A percentile compares a stretch with the other conserved stretches of the same genome.
Evolutionary conservation across 2,113 vertebrate genomes (phyloP).

Genomic region (Todiramphus saurophagus): DNA sequence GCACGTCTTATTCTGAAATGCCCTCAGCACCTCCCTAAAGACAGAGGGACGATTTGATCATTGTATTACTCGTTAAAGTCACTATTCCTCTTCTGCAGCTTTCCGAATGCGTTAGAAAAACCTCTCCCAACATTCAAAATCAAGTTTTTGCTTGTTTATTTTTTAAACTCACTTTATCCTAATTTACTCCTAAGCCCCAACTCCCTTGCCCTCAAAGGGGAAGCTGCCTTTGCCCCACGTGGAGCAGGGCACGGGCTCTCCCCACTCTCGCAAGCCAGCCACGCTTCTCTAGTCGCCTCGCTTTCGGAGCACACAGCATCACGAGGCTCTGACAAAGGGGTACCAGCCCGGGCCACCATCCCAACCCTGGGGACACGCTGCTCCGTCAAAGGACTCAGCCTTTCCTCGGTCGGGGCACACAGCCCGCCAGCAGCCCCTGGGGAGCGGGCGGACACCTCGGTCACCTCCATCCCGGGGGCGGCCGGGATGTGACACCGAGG

Average conservation of each 20-base stretch:
- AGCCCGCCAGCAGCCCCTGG: rapidly evolving
- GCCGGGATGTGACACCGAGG: rapidly evolving
- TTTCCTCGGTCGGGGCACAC: rapidly evolving
- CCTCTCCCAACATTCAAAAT: not conserved
- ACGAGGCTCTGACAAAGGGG: rapidly evolving
- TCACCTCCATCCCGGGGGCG: rapidly evolving
- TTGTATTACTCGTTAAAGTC: not conserved
- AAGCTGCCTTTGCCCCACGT: not conserved
- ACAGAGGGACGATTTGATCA: rapidly evolving
- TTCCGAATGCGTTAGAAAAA: not conserved
- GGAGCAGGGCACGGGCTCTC: not conserved
- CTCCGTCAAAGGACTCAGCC: not conserved
- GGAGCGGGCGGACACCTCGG: rapidly evolving
- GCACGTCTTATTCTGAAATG: not conserved
- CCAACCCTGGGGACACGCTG: rapidly evolving
- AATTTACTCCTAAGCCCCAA: not conserved
- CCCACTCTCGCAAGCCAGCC: not conserved
- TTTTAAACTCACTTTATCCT: not conserved
- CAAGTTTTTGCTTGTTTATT: not conserved
- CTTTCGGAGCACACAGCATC: rapidly evolving
- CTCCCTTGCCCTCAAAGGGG: not conserved
- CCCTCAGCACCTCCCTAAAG: not conserved
- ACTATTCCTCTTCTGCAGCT: not conserved
- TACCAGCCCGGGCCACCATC: not conserved
- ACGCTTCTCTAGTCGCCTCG: rapidly evolving